Conservation (phyloP, 2,797 vertebrate species). For the Bryconaethiops microstoma region DNA sequence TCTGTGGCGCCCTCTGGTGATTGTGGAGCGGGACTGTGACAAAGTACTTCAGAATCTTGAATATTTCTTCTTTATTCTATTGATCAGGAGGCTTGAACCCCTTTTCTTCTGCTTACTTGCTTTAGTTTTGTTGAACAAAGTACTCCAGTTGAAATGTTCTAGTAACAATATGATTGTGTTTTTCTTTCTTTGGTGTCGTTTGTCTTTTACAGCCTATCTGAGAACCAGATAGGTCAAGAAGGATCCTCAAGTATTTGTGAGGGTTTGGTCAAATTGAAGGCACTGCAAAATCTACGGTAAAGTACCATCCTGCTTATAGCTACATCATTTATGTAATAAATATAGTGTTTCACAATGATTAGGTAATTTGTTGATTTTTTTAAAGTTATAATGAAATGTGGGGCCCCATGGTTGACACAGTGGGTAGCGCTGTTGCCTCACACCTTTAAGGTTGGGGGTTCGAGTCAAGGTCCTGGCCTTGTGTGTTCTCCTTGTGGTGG, state of each 20-base stretch:
- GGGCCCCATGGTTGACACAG: too few relatives aligned
- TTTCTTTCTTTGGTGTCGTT: slow-evolving; percentile 13
- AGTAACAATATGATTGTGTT: neutral
- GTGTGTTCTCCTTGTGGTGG: too few relatives aligned
- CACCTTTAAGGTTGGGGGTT: too few relatives aligned
- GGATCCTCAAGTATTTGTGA: slow-evolving; percentile 66
- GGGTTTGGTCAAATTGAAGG: slow-evolving; percentile 68
- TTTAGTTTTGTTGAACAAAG: neutral
- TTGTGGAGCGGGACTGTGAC: too few relatives aligned
- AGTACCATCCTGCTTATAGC: slow-evolving; percentile 41
- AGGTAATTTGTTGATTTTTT: too few relatives aligned
- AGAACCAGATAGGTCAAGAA: slow-evolving; percentile 74
- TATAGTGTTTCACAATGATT: neutral
- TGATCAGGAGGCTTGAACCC: too few relatives aligned
- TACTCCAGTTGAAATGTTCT: neutral
- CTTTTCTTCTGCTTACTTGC: neutral
- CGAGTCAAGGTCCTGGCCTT: too few relatives aligned
- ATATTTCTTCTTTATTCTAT: too few relatives aligned
- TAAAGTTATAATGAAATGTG: too few relatives aligned
- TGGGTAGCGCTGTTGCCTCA: too few relatives aligned
- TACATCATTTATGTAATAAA: neutral
- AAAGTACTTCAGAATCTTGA: too few relatives aligned
- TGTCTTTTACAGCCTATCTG: slow-evolving; percentile 77
- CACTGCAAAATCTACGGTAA: slow-evolving; percentile 83
- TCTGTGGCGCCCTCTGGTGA: too few relatives aligned